Base-by-base conservation (phyloP, 2,113 vertebrate species). In the Etia nguti region DNA sequence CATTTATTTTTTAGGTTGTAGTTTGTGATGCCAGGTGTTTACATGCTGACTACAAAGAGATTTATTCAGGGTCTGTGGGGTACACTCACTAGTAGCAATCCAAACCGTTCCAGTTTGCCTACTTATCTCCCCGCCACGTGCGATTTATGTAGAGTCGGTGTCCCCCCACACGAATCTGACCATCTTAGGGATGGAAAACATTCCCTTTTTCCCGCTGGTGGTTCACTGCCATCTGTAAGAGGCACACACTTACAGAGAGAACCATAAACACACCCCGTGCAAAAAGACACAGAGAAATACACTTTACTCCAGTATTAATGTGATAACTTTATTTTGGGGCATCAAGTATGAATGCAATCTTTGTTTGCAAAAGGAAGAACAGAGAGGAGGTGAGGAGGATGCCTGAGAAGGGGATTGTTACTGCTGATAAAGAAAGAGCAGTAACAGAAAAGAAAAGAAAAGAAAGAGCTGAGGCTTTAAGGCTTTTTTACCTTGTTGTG, bases 131-230 rank as follows among this genome's bases (percentile, higher is more conserved):
- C 68, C 70, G 89, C 84, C 88, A 88, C 85, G 81, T 94, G 91
- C 90, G 89, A 95, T 94, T 94, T 92, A 94, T 65, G 46, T 83
- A 68, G 83, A 83, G 88, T 91, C 70, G 50, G 87, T 88, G 92
- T 92, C 91, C 81, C 85, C 87, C 83, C 70, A 92, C 94, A 92
- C 88, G 91, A 90, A 95, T 96, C 92, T 96, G 93, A 95, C 95
- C 95, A 96, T 96, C 92, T 96, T 96, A 91, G 95, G 94, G 65
- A 94, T 96, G 96, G 95, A 96, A 96, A 96, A 95, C 90, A 93
- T 92, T 94, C 93, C 93, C 92, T 79, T 88, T 62, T 89, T 90
- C 81, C 86, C 83, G 7, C 86, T 52, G 87, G 84, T 81, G 88
- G 77, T 90, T 90, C 68, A 52, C 90, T 60, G 59, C 88, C 87